These are phyloP conservation scores for Cepaea nemoralis DNA, from an alignment of 1,140 invertebrate genomes.

Conservation along the genomic window DNA sequence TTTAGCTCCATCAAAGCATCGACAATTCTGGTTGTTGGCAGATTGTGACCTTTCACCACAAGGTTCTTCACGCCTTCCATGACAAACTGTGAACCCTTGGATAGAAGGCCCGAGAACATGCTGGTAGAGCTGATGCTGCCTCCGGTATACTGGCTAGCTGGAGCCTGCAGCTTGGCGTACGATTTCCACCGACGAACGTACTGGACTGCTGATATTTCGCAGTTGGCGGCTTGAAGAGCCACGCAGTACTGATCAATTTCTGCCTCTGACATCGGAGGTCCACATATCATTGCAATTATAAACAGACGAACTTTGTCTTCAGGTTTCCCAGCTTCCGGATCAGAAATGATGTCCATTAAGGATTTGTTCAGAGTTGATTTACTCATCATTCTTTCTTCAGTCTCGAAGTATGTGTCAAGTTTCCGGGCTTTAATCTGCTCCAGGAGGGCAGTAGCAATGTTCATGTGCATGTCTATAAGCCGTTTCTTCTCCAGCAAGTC, in stretches of 20 bases:
- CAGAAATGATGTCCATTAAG: conserved; percentile 75
- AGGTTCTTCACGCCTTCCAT: conserved; percentile 99
- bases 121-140: conserved; percentile 93
- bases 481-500: conserved; percentile 97
- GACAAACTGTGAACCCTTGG: conserved; percentile 96
- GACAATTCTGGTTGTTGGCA: conserved; percentile 91
- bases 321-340: conserved; percentile 86
- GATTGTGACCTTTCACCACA: conserved; percentile 95
- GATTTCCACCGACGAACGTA: conserved; percentile 94
- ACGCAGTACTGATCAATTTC: conserved; percentile 87
- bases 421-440: conserved; percentile 89
- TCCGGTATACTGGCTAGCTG: conserved; percentile 78
- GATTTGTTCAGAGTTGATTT: conserved; percentile 73
- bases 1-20: conserved; percentile 91
- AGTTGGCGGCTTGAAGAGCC: conserved; percentile 84
- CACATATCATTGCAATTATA: conserved; percentile 93
- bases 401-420: conserved; percentile 95
- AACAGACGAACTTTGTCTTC: conserved; percentile 94
- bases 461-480: conserved; percentile 98
- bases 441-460: conserved; percentile 92
- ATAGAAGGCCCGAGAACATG: conserved; percentile 98
- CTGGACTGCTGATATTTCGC: conserved; percentile 84
- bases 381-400: conserved; percentile 96
- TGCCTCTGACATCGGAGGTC: conserved; percentile 81
- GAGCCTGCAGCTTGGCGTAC: conserved; percentile 85